Percentiles rank a stretch among this genome's conserved stretches.
phyloP scores from a whole-genome alignment of 2,113 vertebrate genomes.

The Pedionomus torquatus region DNA sequence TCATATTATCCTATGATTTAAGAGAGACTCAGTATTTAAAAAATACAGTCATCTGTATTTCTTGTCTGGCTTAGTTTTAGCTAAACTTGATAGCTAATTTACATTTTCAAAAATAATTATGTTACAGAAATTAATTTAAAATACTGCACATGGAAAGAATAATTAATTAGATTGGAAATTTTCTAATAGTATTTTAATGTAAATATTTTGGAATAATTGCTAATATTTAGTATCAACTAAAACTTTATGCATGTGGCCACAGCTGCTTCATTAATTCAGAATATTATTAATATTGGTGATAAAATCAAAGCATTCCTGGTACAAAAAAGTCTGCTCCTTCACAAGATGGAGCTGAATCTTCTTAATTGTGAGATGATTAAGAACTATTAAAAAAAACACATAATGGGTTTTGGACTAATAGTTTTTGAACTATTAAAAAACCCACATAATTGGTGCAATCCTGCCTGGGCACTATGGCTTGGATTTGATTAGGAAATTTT shows the following conservation, averaged over 20 bases:
- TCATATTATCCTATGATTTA: neutral
- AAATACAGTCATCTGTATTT: neutral
- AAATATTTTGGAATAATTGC: neutral
- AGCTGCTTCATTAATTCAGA: neutral
- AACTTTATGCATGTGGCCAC: neutral
- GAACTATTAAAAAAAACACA: rapidly evolving
- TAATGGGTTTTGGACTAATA: too few relatives aligned
- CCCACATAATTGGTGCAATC: rapidly evolving
- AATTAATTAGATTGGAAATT: neutral
- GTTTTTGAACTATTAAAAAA: neutral
- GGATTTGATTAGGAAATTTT: neutral
- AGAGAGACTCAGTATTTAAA: neutral
- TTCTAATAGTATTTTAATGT: neutral
- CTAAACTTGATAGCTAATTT: neutral
- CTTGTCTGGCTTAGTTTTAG: neutral
- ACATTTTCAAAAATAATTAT: neutral
- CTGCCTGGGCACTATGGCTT: neutral
- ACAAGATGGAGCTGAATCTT: neutral
- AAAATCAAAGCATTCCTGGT: neutral
- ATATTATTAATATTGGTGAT: neutral
- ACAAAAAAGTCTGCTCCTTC: neutral
- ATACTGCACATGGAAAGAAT: neutral
- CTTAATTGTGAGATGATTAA: neutral
- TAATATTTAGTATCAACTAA: neutral
- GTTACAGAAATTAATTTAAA: neutral